Percentiles rank a stretch among this genome's conserved stretches.
Evolutionary conservation across 2,888 invertebrate species (phyloP).

Genomic region (Trichogramma dendrolimi): DNA sequence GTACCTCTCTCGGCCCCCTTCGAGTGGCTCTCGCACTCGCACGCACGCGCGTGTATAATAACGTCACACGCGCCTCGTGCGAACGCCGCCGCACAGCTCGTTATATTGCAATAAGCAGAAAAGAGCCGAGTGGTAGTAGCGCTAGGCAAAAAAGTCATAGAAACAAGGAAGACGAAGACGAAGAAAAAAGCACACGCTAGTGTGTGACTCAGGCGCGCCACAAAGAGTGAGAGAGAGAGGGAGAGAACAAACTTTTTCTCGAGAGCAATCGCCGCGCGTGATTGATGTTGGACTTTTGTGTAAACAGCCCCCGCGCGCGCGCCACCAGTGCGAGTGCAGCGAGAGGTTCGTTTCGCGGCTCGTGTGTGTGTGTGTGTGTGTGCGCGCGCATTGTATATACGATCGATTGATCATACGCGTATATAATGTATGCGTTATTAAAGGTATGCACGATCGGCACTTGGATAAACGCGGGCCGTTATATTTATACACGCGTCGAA

Average conservation of each 20-base stretch:
- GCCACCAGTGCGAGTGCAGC: not conserved
- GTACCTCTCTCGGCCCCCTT: too few relatives aligned
- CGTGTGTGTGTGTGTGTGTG: not conserved
- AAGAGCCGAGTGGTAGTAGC: too few relatives aligned
- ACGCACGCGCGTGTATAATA: too few relatives aligned
- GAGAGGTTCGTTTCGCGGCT: not conserved
- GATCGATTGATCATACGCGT: constrained; percentile 1
- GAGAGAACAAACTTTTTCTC: too few relatives aligned
- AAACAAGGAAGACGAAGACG: not conserved
- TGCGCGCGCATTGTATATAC: constrained; percentile 5
- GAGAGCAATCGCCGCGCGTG: not conserved
- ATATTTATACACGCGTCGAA: too few relatives aligned
- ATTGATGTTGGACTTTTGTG: not conserved
- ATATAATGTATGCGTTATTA: not conserved
- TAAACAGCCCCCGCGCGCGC: constrained; percentile 8
- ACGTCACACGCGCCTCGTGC: too few relatives aligned
- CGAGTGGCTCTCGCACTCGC: too few relatives aligned
- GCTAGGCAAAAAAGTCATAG: too few relatives aligned
- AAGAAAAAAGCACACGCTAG: not conserved
- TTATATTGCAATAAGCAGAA: too few relatives aligned
- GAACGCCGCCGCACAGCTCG: too few relatives aligned
- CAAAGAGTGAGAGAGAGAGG: not conserved
- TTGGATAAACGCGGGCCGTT: not conserved
- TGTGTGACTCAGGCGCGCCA: not conserved
- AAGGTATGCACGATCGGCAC: not conserved